Percentiles rank a stretch among this genome's conserved stretches.
phyloP scores from a whole-genome alignment of 2,113 vertebrate genomes.

The Stigmatopora nigra region DNA sequence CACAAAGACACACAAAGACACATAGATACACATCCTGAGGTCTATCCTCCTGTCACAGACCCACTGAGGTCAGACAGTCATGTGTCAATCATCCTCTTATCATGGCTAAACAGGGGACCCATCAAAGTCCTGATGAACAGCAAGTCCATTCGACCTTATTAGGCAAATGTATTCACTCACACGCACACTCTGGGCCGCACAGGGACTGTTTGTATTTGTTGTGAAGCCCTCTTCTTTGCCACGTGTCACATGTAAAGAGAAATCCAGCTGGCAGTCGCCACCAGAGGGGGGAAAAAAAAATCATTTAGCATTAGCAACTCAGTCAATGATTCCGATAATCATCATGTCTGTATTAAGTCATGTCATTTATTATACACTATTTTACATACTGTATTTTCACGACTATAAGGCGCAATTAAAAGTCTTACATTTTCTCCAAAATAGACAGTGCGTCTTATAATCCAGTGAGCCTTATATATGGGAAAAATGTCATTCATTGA shows the following conservation, averaged over 20 bases:
- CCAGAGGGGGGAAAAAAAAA: too few species aligned
- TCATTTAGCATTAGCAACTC: slow-evolving; percentile 10
- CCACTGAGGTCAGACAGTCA: slow-evolving; percentile 33
- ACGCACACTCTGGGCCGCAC: neutral
- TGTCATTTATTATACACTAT: too few species aligned
- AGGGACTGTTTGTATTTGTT: slow-evolving; percentile 6
- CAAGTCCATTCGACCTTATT: slow-evolving; percentile 4
- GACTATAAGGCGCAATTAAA: too few species aligned
- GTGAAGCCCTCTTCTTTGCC: slow-evolving; percentile 17
- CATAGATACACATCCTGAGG: slow-evolving; percentile 20
- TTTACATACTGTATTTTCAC: too few species aligned
- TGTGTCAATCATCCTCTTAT: slow-evolving; percentile 22
- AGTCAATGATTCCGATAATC: slow-evolving; percentile 47
- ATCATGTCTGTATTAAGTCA: too few species aligned
- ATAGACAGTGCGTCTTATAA: too few species aligned
- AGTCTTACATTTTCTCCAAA: too few species aligned
- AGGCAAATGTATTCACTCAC: slow-evolving; percentile 3
- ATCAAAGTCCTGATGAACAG: slow-evolving; percentile 2
- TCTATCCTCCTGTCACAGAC: slow-evolving; percentile 27
- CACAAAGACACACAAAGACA: neutral
- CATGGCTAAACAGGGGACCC: slow-evolving; percentile 3
- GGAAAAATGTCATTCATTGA: too few species aligned
- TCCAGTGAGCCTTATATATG: too few species aligned
- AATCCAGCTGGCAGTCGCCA: slow-evolving; percentile 40
- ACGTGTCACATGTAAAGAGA: slow-evolving; percentile 43